phyloP scores from a whole-genome alignment of 2,113 vertebrate species.

The Myotis yumanensis region DNA sequence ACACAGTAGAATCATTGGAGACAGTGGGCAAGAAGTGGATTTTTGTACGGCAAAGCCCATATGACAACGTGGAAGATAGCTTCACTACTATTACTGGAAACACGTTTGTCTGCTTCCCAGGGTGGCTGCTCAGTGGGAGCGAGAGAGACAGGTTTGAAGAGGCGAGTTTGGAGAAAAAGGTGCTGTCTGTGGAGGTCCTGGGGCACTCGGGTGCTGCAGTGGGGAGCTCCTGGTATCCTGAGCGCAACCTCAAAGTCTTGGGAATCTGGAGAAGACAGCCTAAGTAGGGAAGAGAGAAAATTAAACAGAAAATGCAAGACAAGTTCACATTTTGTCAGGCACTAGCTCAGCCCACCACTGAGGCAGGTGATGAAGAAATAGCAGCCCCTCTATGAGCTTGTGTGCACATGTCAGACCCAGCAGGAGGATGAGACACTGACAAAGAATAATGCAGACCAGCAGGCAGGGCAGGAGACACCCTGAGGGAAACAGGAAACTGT shows the following conservation, averaged over 20 bases:
- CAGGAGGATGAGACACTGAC: neutral
- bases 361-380: neutral
- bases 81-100: neutral
- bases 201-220: neutral
- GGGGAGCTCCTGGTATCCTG: neutral
- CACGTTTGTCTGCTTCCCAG: neutral
- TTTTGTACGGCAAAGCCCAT: neutral
- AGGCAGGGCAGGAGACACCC: neutral
- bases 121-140: accelerated
- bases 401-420: neutral
- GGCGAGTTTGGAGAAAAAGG: neutral
- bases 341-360: neutral
- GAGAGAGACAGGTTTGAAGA: neutral
- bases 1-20: neutral
- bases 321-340: neutral
- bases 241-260: neutral
- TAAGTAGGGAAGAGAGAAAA: neutral
- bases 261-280: neutral
- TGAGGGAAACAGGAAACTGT: neutral
- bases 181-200: neutral
- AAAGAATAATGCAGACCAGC: neutral
- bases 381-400: neutral
- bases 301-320: neutral
- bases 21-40: neutral
- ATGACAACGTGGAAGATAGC: neutral